phyloP scores from a whole-genome alignment of 1,140 invertebrate species.

The Capitella teleta region DNA sequence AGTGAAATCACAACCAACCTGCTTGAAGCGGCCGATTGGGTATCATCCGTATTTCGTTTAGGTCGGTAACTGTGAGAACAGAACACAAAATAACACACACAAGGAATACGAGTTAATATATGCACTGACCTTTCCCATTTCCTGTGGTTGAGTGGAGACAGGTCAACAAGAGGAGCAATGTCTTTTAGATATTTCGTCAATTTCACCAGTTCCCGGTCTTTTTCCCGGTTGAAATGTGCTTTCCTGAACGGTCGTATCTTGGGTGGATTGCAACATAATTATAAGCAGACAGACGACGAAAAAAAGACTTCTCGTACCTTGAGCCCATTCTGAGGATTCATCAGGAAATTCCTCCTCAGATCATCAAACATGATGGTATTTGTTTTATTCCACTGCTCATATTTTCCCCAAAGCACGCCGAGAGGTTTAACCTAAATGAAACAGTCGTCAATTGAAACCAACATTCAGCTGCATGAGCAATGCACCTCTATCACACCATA shows the following conservation, averaged over 20 bases:
- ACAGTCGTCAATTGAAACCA: background rate
- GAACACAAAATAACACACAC: too few species aligned
- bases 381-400: slow-evolving; percentile 67
- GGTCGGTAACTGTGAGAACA: too few species aligned
- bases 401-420: slow-evolving; percentile 94
- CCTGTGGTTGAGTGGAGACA: slow-evolving; percentile 71
- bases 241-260: slow-evolving; percentile 78
- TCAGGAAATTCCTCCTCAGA: slow-evolving; percentile 90
- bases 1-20: too few species aligned
- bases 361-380: slow-evolving; percentile 99
- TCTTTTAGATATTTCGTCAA: slow-evolving; percentile 73
- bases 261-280: slow-evolving; percentile 6
- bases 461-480: background rate
- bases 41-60: too few species aligned
- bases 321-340: slow-evolving; percentile 91
- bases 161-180: slow-evolving; percentile 73
- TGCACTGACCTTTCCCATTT: slow-evolving; percentile 65
- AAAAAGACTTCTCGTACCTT: slow-evolving; percentile 31
- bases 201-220: slow-evolving; percentile 72
- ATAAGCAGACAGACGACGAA: background rate
- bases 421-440: slow-evolving; percentile 78
- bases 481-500: slow-evolving; percentile 78
- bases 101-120: too few species aligned
- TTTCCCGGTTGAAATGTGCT: slow-evolving; percentile 73
- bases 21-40: too few species aligned